Conservation (phyloP, 1,140 invertebrate species). For the Physella acuta region DNA sequence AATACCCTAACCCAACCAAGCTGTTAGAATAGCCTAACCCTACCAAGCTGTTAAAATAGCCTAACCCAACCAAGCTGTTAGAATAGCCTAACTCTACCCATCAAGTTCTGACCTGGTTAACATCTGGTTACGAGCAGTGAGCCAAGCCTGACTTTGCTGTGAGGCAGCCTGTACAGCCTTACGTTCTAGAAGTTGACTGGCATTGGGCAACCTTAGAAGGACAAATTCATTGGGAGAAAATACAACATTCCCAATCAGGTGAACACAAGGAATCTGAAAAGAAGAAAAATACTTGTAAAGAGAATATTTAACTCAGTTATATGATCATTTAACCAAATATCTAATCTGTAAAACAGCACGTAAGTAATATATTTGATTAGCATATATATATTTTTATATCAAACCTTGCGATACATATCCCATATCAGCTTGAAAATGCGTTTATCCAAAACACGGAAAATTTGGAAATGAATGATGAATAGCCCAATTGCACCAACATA, state of each 20-base stretch:
- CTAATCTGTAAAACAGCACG: no score
- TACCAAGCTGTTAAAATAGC: no score
- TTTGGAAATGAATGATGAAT: conserved; percentile 71
- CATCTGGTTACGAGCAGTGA: conserved; percentile 65
- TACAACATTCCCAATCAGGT: conserved; percentile 73
- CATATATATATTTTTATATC: no score
- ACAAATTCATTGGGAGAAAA: conserved; percentile 81
- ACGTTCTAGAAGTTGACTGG: conserved; percentile 66
- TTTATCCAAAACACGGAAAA: conserved; percentile 79
- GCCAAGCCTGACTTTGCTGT: conserved; percentile 64
- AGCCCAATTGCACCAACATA: conserved; percentile 75
- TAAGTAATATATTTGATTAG: no score
- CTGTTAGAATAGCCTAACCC: no score
- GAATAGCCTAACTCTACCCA: no score
- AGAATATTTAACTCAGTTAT: no score
- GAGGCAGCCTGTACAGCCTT: conserved; percentile 66
- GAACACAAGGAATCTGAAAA: conserved; percentile 68
- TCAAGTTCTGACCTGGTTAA: conserved; percentile 67
- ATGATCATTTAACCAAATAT: no score
- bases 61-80: no score
- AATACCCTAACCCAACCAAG: no score
- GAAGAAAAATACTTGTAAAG: not conserved
- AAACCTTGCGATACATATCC: conserved; percentile 77
- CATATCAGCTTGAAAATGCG: conserved; percentile 73
- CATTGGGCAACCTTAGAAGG: conserved; percentile 65